Evolutionary conservation across 2,113 vertebrate species (phyloP), one percentile per base, ranked within the genome.

Genomic region (Meriones unguiculatus): DNA sequence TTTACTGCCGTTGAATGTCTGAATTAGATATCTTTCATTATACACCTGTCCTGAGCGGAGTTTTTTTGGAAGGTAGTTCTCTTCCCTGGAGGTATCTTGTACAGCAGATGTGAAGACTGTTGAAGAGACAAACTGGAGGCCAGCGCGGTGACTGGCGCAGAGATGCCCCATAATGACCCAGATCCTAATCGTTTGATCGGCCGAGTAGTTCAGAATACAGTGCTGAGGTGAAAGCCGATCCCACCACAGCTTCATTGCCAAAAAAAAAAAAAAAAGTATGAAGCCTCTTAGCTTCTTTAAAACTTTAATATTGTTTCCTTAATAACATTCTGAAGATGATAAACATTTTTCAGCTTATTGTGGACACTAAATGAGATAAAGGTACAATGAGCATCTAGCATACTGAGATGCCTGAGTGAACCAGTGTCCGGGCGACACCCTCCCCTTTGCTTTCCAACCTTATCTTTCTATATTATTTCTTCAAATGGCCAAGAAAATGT

Each of bases 291-390:
- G 11, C 12, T 77, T 57, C 14, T 69, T 82, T 54, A 92, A 73
- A 38, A 24, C 2, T 62, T 15, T 81, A 24, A n/a, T 81, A 9
- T 4, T 20, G 30, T 85, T 87, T 92, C 62, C 84, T 95, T 38
- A 94, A 46, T 1, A 72, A 35, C 67, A 90, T 75, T 78, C 80
- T 92, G 64, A 95, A 94, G n/a, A 62, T 65, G 52, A 88, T 87
- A 73, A 89, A 67, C 7, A 2, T 59, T 59, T 75, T 72, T 35
- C 46, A 38, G 0, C 18, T 67, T 77, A 24, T 87, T 96, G 89
- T 72, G 28, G 95, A 92, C 75, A 86, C 87, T 84, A 90, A 93
- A 54, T 65, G 67, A 89, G 59, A 35, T 75, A 22, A 77, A 95
- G 76, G 52, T 28, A 20, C 62, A 46, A n/a, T n/a, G 85, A 78